phyloP scores from a whole-genome alignment of 2,797 vertebrate genomes.

The Lindbergichthys nudifrons region DNA sequence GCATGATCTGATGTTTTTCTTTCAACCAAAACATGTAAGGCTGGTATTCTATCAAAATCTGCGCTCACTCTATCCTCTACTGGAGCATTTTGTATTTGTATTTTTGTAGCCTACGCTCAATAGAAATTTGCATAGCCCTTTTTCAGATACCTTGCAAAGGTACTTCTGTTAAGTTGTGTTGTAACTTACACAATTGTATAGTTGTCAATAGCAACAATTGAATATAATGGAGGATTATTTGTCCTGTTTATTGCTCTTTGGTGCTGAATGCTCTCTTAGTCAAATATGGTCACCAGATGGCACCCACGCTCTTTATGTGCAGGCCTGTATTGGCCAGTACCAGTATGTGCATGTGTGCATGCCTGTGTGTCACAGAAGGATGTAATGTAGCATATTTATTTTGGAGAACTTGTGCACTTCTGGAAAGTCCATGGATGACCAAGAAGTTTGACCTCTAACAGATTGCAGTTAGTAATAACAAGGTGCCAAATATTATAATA shows the following conservation, averaged over 20 bases:
- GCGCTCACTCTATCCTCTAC: too few species aligned
- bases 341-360: neutral
- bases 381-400: neutral
- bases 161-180: too few species aligned
- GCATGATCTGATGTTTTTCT: neutral
- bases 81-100: conserved; percentile 67
- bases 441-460: neutral
- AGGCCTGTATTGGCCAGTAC: neutral
- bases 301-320: conserved; percentile 18
- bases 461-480: neutral
- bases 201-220: too few species aligned
- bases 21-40: neutral
- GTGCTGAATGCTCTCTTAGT: neutral
- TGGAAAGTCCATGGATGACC: conserved; percentile 37
- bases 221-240: neutral
- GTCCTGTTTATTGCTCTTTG: neutral
- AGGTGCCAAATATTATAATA: neutral
- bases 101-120: conserved; percentile 3
- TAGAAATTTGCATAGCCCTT: too few species aligned
- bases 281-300: conserved; percentile 52
- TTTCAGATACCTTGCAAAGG: too few species aligned
- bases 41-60: too few species aligned
- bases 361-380: neutral
- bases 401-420: conserved; percentile 7
- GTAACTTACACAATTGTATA: neutral